Evolutionary conservation across 2,797 vertebrate genomes (phyloP), one percentile per base, ranked within the genome.

Genomic region (Sarcoramphus papa): DNA sequence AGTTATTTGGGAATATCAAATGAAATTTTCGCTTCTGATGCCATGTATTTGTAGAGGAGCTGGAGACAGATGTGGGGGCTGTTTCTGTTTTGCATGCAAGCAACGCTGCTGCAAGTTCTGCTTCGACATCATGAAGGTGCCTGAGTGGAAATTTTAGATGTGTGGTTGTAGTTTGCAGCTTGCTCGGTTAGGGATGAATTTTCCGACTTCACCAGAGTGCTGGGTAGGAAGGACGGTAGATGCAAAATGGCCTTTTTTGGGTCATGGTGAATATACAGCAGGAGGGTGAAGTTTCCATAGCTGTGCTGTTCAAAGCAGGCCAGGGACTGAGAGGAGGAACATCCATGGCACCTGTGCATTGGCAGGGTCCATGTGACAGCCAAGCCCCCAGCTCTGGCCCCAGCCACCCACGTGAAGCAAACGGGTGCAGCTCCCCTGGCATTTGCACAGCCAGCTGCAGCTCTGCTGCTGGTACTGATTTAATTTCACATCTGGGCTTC

Each of bases 171-270:
- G 22, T 63, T 76, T 87, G 33, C 35, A 48, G 20, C 40, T 76
- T 0, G 0, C 14, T 88, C 1, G 1, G 20, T 33, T 57, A 48
- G 43, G 35, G 35, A 40, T 10, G 6, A 48, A 15, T 73, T 60
- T 91, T 85, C 23, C 2, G 3, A 6, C 51, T 41, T 92, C 51
- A 59, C 5, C 25, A 48, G 45, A 31, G 17, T 27, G 14, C 10
- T 37, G 30, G 4, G 9, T 56, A 47, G 43, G 45, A 83, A 80
- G 28, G 30, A 77, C 0, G 1, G 25, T n/a, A 25, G 47, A 33
- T 12, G 5, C 4, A 76, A 69, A 93, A 43, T 59, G 8, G 8
- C 22, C 9, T 15, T 78, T 85, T 70, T 21, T 6, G 6, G 1
- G 8, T 70, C 4, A 7, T 27, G 27, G 14, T 31, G 12, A 51